Evolutionary conservation across 2,797 vertebrate genomes (phyloP).

Genomic region (Clarias platycephalus): DNA sequence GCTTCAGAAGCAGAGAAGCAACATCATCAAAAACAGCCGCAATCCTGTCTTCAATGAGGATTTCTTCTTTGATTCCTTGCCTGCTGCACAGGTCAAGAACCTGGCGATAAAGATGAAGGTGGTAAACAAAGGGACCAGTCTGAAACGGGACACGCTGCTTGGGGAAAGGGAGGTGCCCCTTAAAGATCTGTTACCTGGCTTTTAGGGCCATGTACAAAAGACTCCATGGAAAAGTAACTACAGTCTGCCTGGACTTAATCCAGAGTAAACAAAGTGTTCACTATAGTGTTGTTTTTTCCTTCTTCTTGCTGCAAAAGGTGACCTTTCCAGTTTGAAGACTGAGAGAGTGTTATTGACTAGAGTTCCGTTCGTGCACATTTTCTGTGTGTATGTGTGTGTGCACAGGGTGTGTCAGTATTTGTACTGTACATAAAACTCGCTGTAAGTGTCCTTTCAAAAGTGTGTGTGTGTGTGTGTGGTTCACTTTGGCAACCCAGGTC

Average conservation of each 20-base stretch:
- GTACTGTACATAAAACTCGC: constrained; percentile 5
- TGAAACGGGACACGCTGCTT: constrained; percentile 90
- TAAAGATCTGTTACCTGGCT: constrained; percentile 79
- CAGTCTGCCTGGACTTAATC: constrained; percentile 20
- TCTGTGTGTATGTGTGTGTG: background rate
- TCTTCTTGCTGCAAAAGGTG: constrained; percentile 24
- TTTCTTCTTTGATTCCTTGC: constrained; percentile 94
- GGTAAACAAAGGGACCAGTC: constrained; percentile 95
- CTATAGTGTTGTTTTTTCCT: constrained; percentile 60
- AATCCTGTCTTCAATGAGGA: constrained; percentile 96
- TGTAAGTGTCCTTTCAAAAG: constrained; percentile 30
- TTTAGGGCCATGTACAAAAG: constrained; percentile 60
- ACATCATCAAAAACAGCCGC: constrained; percentile 96
- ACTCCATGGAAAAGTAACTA: constrained; percentile 18
- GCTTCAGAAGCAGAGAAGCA: constrained; percentile 95
- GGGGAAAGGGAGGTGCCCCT: constrained; percentile 89
- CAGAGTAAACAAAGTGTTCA: constrained; percentile 40
- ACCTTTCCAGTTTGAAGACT: constrained; percentile 40
- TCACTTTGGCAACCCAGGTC: constrained; percentile 31
- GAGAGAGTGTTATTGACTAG: constrained; percentile 16
- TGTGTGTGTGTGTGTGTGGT: constrained; percentile 27
- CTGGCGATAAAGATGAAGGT: constrained; percentile 93
- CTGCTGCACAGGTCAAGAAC: constrained; percentile 80
- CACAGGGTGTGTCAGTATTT: constrained; percentile 31
- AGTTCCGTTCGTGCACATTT: background rate